phyloP scores from a whole-genome alignment of 1,140 invertebrate species.

The Ericerus pela region DNA sequence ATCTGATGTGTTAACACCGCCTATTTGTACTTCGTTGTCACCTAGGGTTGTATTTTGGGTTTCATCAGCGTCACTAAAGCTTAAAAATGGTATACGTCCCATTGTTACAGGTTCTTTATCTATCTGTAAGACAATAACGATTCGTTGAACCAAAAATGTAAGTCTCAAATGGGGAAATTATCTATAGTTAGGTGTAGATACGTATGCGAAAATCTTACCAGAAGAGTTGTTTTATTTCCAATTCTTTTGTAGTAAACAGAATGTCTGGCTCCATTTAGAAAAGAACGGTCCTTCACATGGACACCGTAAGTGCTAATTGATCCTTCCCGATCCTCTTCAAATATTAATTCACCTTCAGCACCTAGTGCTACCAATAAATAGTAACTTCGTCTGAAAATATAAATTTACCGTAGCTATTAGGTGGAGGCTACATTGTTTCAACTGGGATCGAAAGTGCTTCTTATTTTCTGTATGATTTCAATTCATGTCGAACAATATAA shows the following conservation, averaged over 20 bases:
- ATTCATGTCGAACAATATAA: too few species aligned
- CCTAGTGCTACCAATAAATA: constrained; percentile 66
- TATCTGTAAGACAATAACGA: constrained; percentile 35
- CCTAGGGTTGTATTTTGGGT: constrained; percentile 31
- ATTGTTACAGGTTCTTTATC: constrained; percentile 57
- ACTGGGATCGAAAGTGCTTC: too few species aligned
- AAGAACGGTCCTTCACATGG: constrained; percentile 55
- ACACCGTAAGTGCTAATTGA: constrained; percentile 44
- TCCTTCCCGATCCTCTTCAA: constrained; percentile 68
- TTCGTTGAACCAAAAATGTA: not conserved
- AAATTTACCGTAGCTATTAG: not conserved
- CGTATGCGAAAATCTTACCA: constrained; percentile 30
- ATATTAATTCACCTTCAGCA: constrained; percentile 61
- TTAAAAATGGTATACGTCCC: constrained; percentile 45
- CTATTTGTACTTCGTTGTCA: constrained; percentile 65
- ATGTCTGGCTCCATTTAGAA: constrained; percentile 66
- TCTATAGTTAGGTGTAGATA: too few species aligned
- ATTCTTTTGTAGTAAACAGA: constrained; percentile 68
- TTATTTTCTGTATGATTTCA: too few species aligned
- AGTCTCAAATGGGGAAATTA: not conserved
- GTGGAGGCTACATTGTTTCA: not conserved
- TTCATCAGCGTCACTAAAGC: constrained; percentile 43
- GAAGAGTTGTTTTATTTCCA: constrained; percentile 48
- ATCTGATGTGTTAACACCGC: constrained; percentile 69
- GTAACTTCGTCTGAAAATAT: constrained; percentile 48